Conservation (phyloP, 2,113 vertebrate genomes). For the Chitala chitala region DNA sequence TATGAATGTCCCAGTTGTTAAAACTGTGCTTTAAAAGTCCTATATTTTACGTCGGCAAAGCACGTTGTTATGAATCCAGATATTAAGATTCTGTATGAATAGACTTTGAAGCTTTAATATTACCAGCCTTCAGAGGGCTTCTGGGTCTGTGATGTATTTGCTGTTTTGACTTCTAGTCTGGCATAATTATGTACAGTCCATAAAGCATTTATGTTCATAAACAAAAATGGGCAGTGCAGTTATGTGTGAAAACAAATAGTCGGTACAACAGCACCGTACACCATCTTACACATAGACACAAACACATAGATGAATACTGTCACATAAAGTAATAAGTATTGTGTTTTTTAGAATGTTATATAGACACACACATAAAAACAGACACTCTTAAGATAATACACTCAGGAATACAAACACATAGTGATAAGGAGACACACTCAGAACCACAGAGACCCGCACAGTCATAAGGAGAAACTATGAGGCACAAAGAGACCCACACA, state of each 20-base stretch:
- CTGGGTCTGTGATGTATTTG: slow-evolving; percentile 15
- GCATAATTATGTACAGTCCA: slow-evolving; percentile 5
- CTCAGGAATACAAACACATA: too few relatives aligned
- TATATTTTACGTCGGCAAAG: slow-evolving; percentile 28
- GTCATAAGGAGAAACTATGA: background rate
- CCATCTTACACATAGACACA: slow-evolving; percentile 24
- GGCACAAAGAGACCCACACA: background rate
- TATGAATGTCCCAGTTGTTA: slow-evolving; percentile 16
- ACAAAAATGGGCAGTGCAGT: slow-evolving; percentile 41
- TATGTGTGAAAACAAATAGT: slow-evolving; percentile 34
- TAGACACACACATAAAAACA: too few relatives aligned
- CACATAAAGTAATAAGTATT: too few relatives aligned
- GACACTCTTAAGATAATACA: too few relatives aligned
- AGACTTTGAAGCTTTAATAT: slow-evolving; percentile 26
- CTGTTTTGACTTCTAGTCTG: background rate
- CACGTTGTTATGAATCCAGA: slow-evolving; percentile 21
- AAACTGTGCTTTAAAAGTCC: slow-evolving; percentile 14
- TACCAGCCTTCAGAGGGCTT: slow-evolving; percentile 24
- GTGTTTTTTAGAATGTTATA: too few relatives aligned
- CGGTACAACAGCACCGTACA: slow-evolving; percentile 37
- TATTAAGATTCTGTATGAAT: slow-evolving; percentile 30
- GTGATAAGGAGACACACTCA: background rate
- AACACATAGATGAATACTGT: too few relatives aligned
- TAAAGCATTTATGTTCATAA: slow-evolving; percentile 36
- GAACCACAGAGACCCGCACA: background rate